A percentile compares a stretch with the other conserved stretches of the same genome.
Conservation (phyloP, 1,140 invertebrate genomes). For the Pemphigus obesinymphae region DNA sequence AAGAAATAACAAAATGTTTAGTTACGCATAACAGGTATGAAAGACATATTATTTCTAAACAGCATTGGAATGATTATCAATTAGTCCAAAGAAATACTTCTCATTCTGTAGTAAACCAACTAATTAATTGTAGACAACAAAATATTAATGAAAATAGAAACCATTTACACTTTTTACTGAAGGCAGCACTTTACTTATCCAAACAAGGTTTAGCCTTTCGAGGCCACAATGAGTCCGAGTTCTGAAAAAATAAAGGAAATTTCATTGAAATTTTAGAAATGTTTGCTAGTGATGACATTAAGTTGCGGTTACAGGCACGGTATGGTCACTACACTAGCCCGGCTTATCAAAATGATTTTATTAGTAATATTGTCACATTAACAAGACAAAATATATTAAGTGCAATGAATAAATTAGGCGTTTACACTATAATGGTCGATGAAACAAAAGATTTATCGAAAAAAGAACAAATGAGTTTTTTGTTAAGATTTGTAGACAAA, state of each 20-base stretch:
- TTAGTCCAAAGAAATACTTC: not conserved
- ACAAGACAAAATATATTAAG: not conserved
- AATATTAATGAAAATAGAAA: not conserved
- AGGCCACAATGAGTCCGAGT: not conserved
- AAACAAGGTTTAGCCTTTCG: not conserved
- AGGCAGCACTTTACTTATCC: not conserved
- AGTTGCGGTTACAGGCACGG: not conserved
- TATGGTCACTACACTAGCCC: not conserved
- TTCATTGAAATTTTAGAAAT: not conserved
- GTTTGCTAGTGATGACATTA: not conserved
- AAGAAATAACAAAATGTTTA: not conserved
- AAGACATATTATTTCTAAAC: not conserved
- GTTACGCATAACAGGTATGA: not conserved
- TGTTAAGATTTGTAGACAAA: not conserved
- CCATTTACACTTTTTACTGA: not conserved
- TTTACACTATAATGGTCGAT: conserved; percentile 2
- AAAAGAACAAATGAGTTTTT: not conserved
- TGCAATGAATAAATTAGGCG: not conserved
- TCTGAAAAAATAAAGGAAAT: not conserved
- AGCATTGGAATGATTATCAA: not conserved
- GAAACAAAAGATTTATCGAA: conserved; percentile 4
- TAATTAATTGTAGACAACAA: not conserved
- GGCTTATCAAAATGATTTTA: not conserved
- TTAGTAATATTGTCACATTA: not conserved
- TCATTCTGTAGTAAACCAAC: not conserved